Evolutionary conservation across 1,140 invertebrate genomes (phyloP).

Genomic region (Agraylea sexmaculata): DNA sequence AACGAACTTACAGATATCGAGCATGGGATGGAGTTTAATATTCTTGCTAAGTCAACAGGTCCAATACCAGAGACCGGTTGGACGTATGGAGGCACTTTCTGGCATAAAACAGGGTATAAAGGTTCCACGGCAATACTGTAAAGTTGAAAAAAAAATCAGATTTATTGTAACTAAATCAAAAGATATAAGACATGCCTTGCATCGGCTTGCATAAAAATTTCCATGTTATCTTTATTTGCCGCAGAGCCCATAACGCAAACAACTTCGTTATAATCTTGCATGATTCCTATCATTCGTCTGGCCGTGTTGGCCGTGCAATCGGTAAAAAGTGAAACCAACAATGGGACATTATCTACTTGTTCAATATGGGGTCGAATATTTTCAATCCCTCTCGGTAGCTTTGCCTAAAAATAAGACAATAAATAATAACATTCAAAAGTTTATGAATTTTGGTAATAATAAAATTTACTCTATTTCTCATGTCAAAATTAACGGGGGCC

Average conservation of each 20-base stretch:
- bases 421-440: not conserved
- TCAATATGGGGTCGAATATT: conserved; percentile 93
- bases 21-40: conserved; percentile 79
- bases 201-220: conserved; percentile 89
- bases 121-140: conserved; percentile 82
- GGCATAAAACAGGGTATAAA: conserved; percentile 60
- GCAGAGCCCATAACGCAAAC: conserved; percentile 84
- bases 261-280: conserved; percentile 93
- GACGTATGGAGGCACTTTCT: conserved; percentile 38
- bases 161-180: not conserved
- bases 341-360: conserved; percentile 91
- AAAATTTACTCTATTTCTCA: conserved; percentile 71
- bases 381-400: conserved; percentile 90
- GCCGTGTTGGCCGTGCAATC: conserved; percentile 86
- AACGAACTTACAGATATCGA: conserved; percentile 55
- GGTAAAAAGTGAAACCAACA: conserved; percentile 92
- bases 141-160: not conserved
- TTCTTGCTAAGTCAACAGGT: conserved; percentile 73
- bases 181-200: conserved; percentile 65
- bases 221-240: conserved; percentile 76
- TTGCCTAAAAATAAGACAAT: conserved; percentile 61
- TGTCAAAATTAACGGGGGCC: conserved; percentile 79
- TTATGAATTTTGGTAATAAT: not conserved
- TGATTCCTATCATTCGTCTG: conserved; percentile 83
- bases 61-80: conserved; percentile 42